Conservation (phyloP, 2,113 vertebrate genomes). For the Rafetus swinhoei region DNA sequence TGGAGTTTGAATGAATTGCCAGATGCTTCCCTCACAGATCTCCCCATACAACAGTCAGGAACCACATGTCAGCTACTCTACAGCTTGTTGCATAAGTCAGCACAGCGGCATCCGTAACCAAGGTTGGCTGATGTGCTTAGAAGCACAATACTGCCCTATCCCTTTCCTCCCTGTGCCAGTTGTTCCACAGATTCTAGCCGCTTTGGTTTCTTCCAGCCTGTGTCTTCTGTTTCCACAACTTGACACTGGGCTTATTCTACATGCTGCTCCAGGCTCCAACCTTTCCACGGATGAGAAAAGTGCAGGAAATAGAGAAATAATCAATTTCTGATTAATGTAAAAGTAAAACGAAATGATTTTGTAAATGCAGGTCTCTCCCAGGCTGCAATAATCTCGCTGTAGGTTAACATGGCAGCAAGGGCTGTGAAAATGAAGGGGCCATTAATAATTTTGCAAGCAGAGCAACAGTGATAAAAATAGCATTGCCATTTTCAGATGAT, state of each 20-base stretch:
- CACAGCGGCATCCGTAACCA: fast-evolving
- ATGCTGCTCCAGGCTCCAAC: neutral
- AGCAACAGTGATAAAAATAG: neutral
- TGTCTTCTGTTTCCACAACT: neutral
- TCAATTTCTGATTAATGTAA: neutral
- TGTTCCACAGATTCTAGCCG: neutral
- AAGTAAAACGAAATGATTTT: neutral
- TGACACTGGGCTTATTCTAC: neutral
- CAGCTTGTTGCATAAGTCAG: fast-evolving
- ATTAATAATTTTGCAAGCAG: neutral
- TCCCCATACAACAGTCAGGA: fast-evolving
- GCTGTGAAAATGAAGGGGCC: neutral
- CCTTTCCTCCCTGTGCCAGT: neutral
- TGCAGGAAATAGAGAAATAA: neutral
- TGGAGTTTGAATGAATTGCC: neutral
- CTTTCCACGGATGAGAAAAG: neutral
- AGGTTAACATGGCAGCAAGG: neutral
- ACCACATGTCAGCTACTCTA: fast-evolving
- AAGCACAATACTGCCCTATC: too few species aligned
- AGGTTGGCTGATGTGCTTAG: neutral
- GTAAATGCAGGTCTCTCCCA: neutral
- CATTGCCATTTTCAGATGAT: neutral
- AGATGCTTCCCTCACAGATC: neutral
- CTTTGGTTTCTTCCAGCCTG: neutral
- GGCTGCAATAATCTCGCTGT: neutral